Evolutionary conservation across 2,113 vertebrate species (phyloP), one percentile per base, ranked within the genome.

Genomic region (Lipotes vexillifer): DNA sequence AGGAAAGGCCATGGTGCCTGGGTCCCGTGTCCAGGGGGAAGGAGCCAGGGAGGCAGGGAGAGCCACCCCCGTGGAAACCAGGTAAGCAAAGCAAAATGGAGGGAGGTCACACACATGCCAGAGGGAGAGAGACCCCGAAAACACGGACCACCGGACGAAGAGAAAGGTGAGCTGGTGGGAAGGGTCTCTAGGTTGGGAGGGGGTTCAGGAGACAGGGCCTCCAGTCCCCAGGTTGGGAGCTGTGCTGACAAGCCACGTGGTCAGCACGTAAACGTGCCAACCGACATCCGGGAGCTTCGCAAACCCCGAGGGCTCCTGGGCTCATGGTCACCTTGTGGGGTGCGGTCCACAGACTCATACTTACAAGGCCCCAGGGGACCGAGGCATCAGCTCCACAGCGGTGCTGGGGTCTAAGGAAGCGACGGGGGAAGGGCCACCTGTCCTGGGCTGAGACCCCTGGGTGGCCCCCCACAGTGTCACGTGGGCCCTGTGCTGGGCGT

Each of bases 401-500:
- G 41, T 25, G 14, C 21, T 20, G 14, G 11, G 38, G n/a, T 31
- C 59, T 20, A 46, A 84, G 31, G 10, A 65, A 11, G 14, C 8
- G 31, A 61, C 5, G 57, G 27, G 27, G n/a, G 38, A 61, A 20
- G 23, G 52, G 38, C 66, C 5, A 2, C 38, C 8, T 46, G 49
- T 71, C 29, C 65, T 4, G 12, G n/a, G 31, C 65, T 5, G 5
- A 61, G 15, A 9, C n/a, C 52, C 77, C 57, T 41, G 18, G 36
- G 68, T 0, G 5, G 23, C 4, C 6, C 31, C 36, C 6, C 1
- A 8, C 6, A 14, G 36, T 29, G 15, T 72, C 36, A 5, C 0
- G 0, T 2, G 21, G 44, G 55, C 33, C 29, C 63, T 7, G 29
- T 31, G 65, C 23, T 10, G 27, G 61, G n/a, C 9, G 8, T 77